Percentiles rank a stretch among this genome's conserved stretches.
Conservation (phyloP, 2,113 vertebrate species). For the Shinisaurus crocodilurus region DNA sequence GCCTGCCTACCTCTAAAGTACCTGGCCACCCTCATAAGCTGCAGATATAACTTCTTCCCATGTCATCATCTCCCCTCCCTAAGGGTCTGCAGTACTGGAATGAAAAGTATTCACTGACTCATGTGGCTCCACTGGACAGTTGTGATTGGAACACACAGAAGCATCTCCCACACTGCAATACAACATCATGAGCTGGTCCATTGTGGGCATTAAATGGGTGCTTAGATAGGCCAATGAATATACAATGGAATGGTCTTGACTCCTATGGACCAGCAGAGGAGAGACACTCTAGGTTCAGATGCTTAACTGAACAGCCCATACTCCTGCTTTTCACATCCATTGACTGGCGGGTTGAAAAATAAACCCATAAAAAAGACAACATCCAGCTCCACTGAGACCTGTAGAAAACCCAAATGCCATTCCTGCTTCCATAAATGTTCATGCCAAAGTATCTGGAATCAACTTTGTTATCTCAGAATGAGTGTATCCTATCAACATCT, state of each 20-base stretch:
- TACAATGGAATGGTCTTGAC: not conserved
- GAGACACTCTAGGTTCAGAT: not conserved
- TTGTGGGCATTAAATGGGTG: not conserved
- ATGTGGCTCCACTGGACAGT: not conserved
- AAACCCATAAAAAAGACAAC: not conserved
- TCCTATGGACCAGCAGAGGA: not conserved
- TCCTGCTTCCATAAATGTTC: not conserved
- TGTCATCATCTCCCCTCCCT: not conserved
- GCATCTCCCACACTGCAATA: not conserved
- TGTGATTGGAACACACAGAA: not conserved
- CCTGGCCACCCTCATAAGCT: too few relatives aligned
- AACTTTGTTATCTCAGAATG: too few relatives aligned
- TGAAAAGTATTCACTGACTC: not conserved
- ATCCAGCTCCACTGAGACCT: not conserved
- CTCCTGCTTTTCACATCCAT: not conserved
- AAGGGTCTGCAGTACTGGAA: not conserved
- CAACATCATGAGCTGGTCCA: too few relatives aligned
- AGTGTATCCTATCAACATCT: too few relatives aligned
- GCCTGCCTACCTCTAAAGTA: not conserved
- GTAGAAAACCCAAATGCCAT: too few relatives aligned
- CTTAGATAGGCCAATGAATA: not conserved
- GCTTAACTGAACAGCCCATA: not conserved
- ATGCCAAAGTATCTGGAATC: too few relatives aligned
- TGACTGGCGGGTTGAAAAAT: not conserved
- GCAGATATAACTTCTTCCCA: not conserved